Base-by-base conservation (phyloP, 2,113 vertebrate species). In the Nanger granti region DNA sequence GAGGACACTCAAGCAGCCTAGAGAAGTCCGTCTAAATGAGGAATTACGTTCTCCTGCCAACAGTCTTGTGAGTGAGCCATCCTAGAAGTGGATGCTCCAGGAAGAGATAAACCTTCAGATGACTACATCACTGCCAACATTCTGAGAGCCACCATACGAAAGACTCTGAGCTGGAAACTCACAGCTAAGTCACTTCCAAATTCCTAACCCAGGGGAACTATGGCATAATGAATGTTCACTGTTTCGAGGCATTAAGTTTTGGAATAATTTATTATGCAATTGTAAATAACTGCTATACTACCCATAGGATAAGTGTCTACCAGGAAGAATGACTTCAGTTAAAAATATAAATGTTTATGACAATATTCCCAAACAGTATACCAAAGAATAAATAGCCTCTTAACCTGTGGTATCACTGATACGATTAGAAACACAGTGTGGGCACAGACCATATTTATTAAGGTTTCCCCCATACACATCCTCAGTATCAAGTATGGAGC, bases 351-450 rank as follows among this genome's bases (percentile, higher is more conserved):
- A 83, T 82, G 54, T 88, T 82, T 60, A 85, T 17, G 47, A 88
- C 64, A 94, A 85, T 37, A 93, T 54, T 69, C 64, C 34, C 29
- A 93, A 94, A 87, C 8, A 86, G n/a, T 29, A 82, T 14, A 41
- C 17, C 76, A 96, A 94, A 97, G 57, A 94, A 87, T 91, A 91
- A 94, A 93, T 1, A 82, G 22, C 22, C 54, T 96, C 82, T 79
- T 73, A 96, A 91, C 31, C 66, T 96, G 22, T 49, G 37, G 18
- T 73, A 86, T 69, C 66, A 73, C 10, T 95, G 55, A 64, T 60
- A 88, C 17, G 15, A 96, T 28, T 85, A 80, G 49, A 86, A 82
- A 73, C 20, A 95, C 88, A 60, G 15, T 41, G 12, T 85, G 24
- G 54, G 79, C 10, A 60, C n/a, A 83, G 18, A 80, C 41, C 24